Evolutionary conservation across 1,140 invertebrate species (phyloP).

Genomic region (Hestina assimilis): DNA sequence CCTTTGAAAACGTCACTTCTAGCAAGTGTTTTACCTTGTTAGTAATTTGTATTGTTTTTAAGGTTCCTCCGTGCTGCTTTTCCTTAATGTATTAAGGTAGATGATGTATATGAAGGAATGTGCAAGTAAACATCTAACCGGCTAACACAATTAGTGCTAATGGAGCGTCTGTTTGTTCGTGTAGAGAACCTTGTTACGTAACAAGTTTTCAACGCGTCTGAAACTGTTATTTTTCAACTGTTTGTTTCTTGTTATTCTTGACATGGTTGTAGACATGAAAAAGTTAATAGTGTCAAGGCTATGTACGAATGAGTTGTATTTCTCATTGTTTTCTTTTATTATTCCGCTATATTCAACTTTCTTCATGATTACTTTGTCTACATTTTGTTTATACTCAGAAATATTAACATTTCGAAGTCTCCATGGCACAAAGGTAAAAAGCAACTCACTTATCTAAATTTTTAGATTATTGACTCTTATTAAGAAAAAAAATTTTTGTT

Average conservation of each 20-base stretch:
- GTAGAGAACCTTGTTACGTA: conserved; percentile 24
- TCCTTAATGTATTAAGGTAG: conserved; percentile 1
- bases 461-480: too few species aligned
- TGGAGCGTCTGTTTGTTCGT: conserved; percentile 51
- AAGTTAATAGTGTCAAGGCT: conserved; percentile 9
- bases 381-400: too few species aligned
- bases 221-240: conserved; percentile 3
- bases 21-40: too few species aligned
- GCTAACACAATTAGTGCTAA: conserved; percentile 57
- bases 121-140: conserved; percentile 7
- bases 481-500: too few species aligned
- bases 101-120: conserved; percentile 12
- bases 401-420: too few species aligned
- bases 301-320: neutral
- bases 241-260: conserved; percentile 18
- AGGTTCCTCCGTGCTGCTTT: too few species aligned
- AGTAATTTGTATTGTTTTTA: too few species aligned
- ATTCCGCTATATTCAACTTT: neutral
- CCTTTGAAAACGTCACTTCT: too few species aligned
- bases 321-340: neutral
- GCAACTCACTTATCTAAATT: too few species aligned
- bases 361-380: too few species aligned
- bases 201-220: conserved; percentile 12
- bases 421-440: too few species aligned
- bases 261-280: conserved; percentile 3